Conservation (phyloP, 2,888 invertebrate genomes). For the Scaptomyza caliginosa region DNA sequence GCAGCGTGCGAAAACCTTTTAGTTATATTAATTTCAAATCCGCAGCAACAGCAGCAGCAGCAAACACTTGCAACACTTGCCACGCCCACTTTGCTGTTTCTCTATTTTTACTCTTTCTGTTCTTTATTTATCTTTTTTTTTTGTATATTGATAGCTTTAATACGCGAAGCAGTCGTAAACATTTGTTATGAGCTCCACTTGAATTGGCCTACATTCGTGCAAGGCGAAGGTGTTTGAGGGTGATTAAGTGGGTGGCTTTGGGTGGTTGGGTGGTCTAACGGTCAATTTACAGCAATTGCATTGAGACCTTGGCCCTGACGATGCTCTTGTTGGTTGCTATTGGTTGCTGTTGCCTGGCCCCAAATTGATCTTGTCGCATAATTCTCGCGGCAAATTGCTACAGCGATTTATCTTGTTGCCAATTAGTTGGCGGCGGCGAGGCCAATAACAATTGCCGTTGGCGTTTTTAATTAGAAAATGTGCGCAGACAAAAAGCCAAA, state of each 20-base stretch:
- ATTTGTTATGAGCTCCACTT: constrained; percentile 51
- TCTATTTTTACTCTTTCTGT: too few relatives aligned
- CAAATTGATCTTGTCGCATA: constrained; percentile 75
- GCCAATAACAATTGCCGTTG: constrained; percentile 65
- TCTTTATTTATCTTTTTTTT: too few relatives aligned
- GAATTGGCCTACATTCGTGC: constrained; percentile 22
- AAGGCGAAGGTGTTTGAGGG: neutral
- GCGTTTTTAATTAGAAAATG: constrained; percentile 75
- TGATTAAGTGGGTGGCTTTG: neutral
- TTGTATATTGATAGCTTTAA: constrained; percentile 41
- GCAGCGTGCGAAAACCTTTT: constrained; percentile 72
- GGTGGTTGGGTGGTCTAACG: neutral
- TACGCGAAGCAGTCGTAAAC: constrained; percentile 54
- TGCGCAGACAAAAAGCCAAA: constrained; percentile 43
- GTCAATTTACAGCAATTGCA: constrained; percentile 28
- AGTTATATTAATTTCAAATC: constrained; percentile 79
- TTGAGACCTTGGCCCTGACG: constrained; percentile 47
- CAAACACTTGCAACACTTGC: constrained; percentile 24
- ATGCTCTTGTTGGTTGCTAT: neutral
- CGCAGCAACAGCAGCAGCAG: constrained; percentile 29
- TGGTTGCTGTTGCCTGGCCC: constrained; percentile 1
- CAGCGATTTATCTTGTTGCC: constrained; percentile 75
- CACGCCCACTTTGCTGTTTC: too few relatives aligned
- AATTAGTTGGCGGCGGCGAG: constrained; percentile 51
- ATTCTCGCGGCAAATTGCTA: constrained; percentile 66